A percentile compares a stretch with the other conserved stretches of the same genome.
These are phyloP conservation scores for Ancistrus triradiatus DNA, from an alignment of 2,113 vertebrate genomes.

Conservation along the genomic window DNA sequence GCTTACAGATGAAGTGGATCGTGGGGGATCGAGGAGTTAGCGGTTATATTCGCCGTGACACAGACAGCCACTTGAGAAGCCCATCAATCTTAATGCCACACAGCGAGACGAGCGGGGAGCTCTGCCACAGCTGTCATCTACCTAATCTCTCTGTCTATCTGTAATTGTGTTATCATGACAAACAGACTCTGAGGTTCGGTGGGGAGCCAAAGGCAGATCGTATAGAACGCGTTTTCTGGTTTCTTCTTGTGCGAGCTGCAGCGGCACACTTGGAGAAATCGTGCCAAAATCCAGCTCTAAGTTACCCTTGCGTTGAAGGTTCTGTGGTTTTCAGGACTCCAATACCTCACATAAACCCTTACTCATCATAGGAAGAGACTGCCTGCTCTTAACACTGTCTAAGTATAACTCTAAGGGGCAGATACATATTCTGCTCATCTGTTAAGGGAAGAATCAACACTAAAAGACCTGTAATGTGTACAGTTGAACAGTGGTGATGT, in stretches of 20 bases:
- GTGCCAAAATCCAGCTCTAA: no score
- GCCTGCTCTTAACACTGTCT: no score
- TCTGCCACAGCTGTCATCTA: conserved; percentile 33
- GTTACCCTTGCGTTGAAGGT: no score
- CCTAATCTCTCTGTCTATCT: conserved; percentile 54
- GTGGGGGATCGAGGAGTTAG: conserved; percentile 18
- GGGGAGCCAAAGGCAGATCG: conserved; percentile 57
- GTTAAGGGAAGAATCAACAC: no score
- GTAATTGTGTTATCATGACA: conserved; percentile 65
- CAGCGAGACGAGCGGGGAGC: conserved; percentile 47
- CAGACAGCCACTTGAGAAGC: conserved; percentile 30
- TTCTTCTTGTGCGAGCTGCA: conserved; percentile 60
- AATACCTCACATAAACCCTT: conserved; percentile 35
- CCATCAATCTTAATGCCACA: conserved; percentile 47
- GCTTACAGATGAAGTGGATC: conserved; percentile 31
- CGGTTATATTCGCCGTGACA: conserved; percentile 33
- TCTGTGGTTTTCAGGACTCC: conserved; percentile 20
- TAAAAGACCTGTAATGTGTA: no score
- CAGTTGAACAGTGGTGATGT: no score
- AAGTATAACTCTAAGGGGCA: no score
- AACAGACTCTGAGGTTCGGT: conserved; percentile 60
- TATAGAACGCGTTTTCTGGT: conserved; percentile 55
- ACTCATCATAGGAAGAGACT: conserved; percentile 2
- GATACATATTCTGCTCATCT: no score
- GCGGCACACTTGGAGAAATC: conserved; percentile 58